Conservation (phyloP, 2,113 vertebrate genomes). For the Spilogale gracilis region DNA sequence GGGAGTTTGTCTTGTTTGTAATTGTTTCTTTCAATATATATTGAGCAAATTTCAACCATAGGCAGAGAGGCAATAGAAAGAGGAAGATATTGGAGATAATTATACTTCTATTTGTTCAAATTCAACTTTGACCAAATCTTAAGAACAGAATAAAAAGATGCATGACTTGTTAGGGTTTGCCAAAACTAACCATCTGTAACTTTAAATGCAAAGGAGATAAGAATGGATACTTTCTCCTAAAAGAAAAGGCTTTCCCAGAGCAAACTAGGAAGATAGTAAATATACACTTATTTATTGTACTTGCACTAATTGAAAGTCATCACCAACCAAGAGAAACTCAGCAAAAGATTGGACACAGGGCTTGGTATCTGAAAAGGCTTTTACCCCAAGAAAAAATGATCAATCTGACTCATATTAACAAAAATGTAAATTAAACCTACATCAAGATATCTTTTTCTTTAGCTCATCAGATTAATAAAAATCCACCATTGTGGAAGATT, state of each 20-base stretch:
- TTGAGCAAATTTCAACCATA: neutral
- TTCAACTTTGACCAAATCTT: neutral
- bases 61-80: neutral
- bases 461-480: neutral
- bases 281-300: neutral
- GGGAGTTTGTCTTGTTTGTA: neutral
- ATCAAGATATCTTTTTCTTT: conserved; percentile 1
- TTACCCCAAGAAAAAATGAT: neutral
- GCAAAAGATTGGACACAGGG: neutral
- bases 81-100: neutral
- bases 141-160: neutral
- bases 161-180: neutral
- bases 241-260: neutral
- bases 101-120: conserved; percentile 6
- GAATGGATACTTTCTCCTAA: neutral
- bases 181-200: neutral
- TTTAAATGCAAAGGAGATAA: conserved; percentile 20
- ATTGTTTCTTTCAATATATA: conserved; percentile 33
- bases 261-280: neutral
- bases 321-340: neutral
- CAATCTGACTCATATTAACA: neutral
- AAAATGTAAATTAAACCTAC: conserved; percentile 1
- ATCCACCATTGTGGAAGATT: neutral
- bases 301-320: neutral
- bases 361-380: conserved; percentile 13